Base-by-base conservation (phyloP, 1,140 invertebrate species). In the Carposina sasakii region DNA sequence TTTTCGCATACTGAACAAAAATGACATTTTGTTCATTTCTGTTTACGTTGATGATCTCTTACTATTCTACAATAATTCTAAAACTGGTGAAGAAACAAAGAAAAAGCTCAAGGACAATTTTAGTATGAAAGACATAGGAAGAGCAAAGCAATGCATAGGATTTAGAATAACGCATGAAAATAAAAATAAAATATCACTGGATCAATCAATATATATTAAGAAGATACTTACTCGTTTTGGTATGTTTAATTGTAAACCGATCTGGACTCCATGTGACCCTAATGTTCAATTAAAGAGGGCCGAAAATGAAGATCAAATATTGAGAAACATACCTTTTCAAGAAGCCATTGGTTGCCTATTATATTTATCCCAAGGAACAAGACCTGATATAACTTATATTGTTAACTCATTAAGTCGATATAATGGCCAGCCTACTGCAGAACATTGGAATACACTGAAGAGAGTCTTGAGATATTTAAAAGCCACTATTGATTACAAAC, bases 1-100 rank as follows among this genome's bases (percentile, higher is more conserved):
- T 36, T 64, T 51, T 36, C 43, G 23, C 12, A 53, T 40, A 16
- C 19, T 12, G 21, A 52, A 17, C 20, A 19, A 6, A 48, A 19
- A 26, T 8, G 23, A 41, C 2, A 33, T 37, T 31, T n/a, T 49
- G 16, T 51, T 49, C 28, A 53, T 67, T 36, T 33, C 58, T 2
- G 31, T 67, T 1, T 65, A 53, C 46, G 65, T 67, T 17, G 65
- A 65, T 60, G 65, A 65, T 30, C 2, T 63, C 8, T 13, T 66
- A 17, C 10, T 54, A 19, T 62, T 61, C n/a, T 22, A 30, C 16
- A 39, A 41, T 41, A 33, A 37, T 30, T 12, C 22, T 40, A 15
- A 19, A 13, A 31, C 19, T 6, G 15, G 4, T 2, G 16, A 22
- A 31, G 2, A 22, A 13, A 31, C 41, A 13, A 45, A 50, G 26